These are phyloP conservation scores for Passer montanus DNA, from an alignment of 2,113 vertebrate species.

Conservation along the genomic window DNA sequence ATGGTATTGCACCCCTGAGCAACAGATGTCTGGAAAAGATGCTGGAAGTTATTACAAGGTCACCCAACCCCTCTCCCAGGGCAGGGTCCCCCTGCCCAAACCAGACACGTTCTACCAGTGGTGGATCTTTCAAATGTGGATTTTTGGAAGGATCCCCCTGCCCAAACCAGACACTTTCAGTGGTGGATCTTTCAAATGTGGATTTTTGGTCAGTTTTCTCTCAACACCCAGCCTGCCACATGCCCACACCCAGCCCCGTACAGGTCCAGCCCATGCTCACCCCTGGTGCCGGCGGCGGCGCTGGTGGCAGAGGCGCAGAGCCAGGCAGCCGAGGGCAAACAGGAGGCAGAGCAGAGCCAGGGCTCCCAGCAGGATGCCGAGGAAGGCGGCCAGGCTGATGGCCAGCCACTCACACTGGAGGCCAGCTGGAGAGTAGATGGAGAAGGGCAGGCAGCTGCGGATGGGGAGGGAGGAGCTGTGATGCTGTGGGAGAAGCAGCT, in stretches of 20 bases:
- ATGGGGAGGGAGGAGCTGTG: not conserved
- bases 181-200: not conserved
- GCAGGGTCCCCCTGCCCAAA: not conserved
- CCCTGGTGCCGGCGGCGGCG: not conserved
- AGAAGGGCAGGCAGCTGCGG: constrained; percentile 43
- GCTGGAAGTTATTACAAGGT: not conserved
- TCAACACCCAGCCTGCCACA: not conserved
- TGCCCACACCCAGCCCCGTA: not conserved
- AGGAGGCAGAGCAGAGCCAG: constrained; percentile 58
- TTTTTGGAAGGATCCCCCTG: not conserved
- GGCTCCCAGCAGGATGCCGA: constrained; percentile 68
- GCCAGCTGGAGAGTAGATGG: constrained; percentile 20
- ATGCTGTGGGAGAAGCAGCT: fast-evolving
- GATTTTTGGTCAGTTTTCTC: not conserved
- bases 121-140: not conserved
- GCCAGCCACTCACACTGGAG: constrained; percentile 46
- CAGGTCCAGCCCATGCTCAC: not conserved
- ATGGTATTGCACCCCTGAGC: not conserved
- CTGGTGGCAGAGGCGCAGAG: not conserved
- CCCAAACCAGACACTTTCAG: not conserved
- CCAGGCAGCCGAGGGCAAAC: not conserved
- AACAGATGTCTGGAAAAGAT: not conserved
- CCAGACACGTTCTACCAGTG: not conserved
- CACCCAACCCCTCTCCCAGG: not conserved
- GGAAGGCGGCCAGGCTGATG: constrained; percentile 48